Evolutionary conservation across 2,797 vertebrate genomes (phyloP).

Genomic region (Pangasius sanitwongsei): DNA sequence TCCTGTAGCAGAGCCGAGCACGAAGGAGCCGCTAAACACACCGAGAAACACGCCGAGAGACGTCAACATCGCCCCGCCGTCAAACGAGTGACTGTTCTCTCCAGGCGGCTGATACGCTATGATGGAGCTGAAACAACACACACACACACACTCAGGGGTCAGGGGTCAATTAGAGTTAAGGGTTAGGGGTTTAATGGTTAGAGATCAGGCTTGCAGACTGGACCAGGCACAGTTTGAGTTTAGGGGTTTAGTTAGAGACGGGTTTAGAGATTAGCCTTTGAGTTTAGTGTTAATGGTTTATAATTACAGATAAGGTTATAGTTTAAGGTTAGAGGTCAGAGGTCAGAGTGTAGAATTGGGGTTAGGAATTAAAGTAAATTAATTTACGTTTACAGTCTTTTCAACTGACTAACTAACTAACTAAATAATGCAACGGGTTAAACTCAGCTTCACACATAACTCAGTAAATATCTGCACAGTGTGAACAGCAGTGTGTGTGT

Average conservation of each 20-base stretch:
- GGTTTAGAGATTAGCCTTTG: too few species aligned
- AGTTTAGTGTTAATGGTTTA: too few species aligned
- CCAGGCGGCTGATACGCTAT: slow-evolving; percentile 91
- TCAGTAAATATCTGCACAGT: background rate
- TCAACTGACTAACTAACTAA: too few species aligned
- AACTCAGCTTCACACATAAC: background rate
- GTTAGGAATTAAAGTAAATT: background rate
- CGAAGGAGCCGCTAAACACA: slow-evolving; percentile 95
- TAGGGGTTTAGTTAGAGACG: background rate
- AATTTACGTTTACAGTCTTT: background rate
- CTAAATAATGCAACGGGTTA: background rate
- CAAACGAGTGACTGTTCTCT: slow-evolving; percentile 94
- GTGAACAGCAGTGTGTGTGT: background rate
- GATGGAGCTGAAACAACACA: slow-evolving; percentile 80
- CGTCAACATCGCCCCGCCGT: slow-evolving; percentile 90
- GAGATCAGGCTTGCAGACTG: too few species aligned
- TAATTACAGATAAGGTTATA: too few species aligned
- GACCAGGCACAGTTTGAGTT: background rate
- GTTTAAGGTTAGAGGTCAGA: background rate
- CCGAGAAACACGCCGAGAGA: slow-evolving; percentile 93
- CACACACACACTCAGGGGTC: background rate
- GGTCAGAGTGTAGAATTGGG: background rate
- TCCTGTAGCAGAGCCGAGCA: slow-evolving; percentile 91
- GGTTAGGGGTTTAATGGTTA: too few species aligned
- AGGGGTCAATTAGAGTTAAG: background rate